phyloP scores from a whole-genome alignment of 2,888 invertebrate genomes.

The Punctoribates punctum region DNA sequence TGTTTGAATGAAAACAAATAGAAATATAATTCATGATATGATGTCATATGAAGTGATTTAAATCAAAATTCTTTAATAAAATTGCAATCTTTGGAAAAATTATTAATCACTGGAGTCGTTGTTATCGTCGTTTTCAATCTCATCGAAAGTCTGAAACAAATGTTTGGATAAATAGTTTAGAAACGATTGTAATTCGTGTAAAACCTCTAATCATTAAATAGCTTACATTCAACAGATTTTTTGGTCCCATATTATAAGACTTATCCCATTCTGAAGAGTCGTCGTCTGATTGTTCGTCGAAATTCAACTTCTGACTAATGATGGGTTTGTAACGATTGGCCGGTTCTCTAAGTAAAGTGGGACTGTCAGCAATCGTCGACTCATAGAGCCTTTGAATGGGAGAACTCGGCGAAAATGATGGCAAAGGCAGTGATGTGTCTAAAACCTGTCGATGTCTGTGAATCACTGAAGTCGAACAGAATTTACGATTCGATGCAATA shows the following conservation, averaged over 20 bases:
- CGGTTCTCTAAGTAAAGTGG: background rate
- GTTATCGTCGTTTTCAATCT: background rate
- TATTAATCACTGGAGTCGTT: slow-evolving; percentile 2
- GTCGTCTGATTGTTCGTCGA: background rate
- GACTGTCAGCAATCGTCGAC: background rate
- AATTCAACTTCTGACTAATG: slow-evolving; percentile 8
- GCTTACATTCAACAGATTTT: slow-evolving; percentile 13
- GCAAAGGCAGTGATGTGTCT: background rate
- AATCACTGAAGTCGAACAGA: slow-evolving; percentile 2
- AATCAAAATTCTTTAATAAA: background rate
- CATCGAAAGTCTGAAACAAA: background rate
- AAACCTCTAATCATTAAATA: background rate
- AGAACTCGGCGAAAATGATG: background rate
- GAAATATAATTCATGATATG: background rate
- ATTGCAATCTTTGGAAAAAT: background rate
- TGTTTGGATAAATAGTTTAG: too few species aligned
- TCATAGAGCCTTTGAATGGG: background rate
- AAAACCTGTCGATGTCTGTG: background rate
- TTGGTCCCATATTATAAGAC: slow-evolving; percentile 41
- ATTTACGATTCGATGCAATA: background rate
- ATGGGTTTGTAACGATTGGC: background rate
- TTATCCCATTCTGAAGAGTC: background rate
- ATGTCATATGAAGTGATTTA: background rate
- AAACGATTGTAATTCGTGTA: too few species aligned
- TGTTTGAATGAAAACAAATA: too few species aligned